Conservation (phyloP, 2,888 invertebrate genomes). For the Scrobipalpa costella region DNA sequence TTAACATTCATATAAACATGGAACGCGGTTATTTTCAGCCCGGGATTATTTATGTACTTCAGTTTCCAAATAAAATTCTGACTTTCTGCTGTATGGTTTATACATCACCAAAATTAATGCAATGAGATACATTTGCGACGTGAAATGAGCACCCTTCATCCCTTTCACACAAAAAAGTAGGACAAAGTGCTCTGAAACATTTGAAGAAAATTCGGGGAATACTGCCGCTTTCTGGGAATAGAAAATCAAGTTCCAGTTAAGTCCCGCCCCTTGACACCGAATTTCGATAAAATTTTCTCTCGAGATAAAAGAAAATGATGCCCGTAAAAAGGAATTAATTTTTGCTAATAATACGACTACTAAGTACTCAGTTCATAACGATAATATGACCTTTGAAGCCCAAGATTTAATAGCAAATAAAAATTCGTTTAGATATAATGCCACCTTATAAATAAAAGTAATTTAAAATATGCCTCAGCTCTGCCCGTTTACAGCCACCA, state of each 20-base stretch:
- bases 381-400: conserved; percentile 22
- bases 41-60: conserved; percentile 3
- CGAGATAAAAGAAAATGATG: conserved; percentile 23
- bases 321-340: conserved; percentile 21
- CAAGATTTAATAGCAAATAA: conserved; percentile 27
- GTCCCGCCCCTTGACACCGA: conserved; percentile 24
- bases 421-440: conserved; percentile 33
- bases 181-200: conserved; percentile 16
- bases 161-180: conserved; percentile 7
- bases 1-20: conserved; percentile 12
- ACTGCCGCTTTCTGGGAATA: conserved; percentile 23
- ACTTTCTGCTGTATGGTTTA: neutral
- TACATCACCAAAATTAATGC: neutral
- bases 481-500: conserved; percentile 44
- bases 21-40: neutral
- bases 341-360: conserved; percentile 22
- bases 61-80: neutral
- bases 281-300: conserved; percentile 27
- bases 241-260: conserved; percentile 28
- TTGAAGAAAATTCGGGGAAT: conserved; percentile 18
- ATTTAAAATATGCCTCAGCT: conserved; percentile 46
- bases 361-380: conserved; percentile 18
- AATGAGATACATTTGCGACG: neutral
- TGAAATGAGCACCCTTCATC: conserved; percentile 14
- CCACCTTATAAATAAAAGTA: conserved; percentile 41